These are phyloP conservation scores for Germaria angustata DNA, from an alignment of 2,888 invertebrate genomes.

Conservation along the genomic window DNA sequence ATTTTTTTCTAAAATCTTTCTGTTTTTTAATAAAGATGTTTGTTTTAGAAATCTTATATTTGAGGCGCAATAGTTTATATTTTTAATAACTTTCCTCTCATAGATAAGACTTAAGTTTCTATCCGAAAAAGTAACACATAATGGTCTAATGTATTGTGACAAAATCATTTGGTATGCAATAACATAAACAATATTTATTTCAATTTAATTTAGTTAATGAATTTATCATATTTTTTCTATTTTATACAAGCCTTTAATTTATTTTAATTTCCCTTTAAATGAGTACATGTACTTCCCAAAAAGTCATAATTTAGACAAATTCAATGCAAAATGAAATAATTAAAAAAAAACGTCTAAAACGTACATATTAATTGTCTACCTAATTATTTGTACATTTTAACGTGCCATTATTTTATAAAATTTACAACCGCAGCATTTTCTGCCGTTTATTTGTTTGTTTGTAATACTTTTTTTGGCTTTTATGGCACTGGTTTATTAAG, in stretches of 20 bases:
- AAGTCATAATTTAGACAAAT: constrained; percentile 45
- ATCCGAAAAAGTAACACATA: too few relatives aligned
- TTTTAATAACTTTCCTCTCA: too few relatives aligned
- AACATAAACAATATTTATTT: too few relatives aligned
- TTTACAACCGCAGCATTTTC: constrained; percentile 62
- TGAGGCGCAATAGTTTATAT: too few relatives aligned
- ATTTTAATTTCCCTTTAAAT: constrained; percentile 57
- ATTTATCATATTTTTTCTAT: too few relatives aligned
- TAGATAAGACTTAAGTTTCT: too few relatives aligned
- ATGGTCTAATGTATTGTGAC: too few relatives aligned
- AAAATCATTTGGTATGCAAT: too few relatives aligned
- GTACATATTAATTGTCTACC: constrained; percentile 50
- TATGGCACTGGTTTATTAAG: constrained; percentile 60
- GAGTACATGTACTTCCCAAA: constrained; percentile 44
- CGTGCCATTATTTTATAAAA: constrained; percentile 62
- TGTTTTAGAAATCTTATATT: too few relatives aligned
- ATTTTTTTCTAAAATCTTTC: too few relatives aligned
- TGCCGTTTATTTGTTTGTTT: constrained; percentile 52
- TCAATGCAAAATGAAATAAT: constrained; percentile 32
- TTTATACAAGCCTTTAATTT: constrained; percentile 60
- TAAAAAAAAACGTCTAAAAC: constrained; percentile 38
- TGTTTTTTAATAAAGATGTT: too few relatives aligned
- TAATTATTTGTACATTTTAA: constrained; percentile 65
- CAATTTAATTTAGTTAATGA: too few relatives aligned
- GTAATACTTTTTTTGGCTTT: constrained; percentile 15